phyloP scores from a whole-genome alignment of 2,888 invertebrate genomes.

The Drosophila limbata region DNA sequence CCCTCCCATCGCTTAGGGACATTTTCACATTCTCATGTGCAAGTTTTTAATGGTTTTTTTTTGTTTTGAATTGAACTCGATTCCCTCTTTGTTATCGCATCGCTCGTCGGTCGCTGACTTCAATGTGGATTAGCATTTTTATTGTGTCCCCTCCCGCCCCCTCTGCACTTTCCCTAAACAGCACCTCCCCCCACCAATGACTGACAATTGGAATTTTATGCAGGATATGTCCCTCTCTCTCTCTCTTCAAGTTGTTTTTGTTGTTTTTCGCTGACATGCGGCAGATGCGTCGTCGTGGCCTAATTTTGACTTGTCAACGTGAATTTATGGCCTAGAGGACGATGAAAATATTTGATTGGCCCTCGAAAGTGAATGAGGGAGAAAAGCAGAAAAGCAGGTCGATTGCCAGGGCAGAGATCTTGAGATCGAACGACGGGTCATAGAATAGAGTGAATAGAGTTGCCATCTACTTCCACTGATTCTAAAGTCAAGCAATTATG shows the following conservation, averaged over 20 bases:
- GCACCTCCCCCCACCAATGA: neutral
- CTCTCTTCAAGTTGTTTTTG: conserved; percentile 11
- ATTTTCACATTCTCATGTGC: conserved; percentile 32
- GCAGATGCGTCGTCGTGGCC: conserved; percentile 48
- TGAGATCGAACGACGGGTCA: conserved; percentile 17
- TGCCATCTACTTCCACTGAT: neutral
- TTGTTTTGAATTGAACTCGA: conserved; percentile 30
- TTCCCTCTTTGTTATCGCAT: conserved; percentile 44
- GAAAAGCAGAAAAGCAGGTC: conserved; percentile 16
- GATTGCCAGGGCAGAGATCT: conserved; percentile 30
- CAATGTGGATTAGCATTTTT: conserved; percentile 64
- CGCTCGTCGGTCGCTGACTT: conserved; percentile 51
- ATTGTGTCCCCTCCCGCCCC: conserved; percentile 29
- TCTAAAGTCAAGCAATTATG: neutral
- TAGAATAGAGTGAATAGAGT: neutral
- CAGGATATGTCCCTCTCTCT: conserved; percentile 44
- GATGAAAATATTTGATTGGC: conserved; percentile 72
- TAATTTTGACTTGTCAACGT: conserved; percentile 67
- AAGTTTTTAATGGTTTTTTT: conserved; percentile 48
- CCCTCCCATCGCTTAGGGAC: conserved; percentile 16
- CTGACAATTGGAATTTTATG: conserved; percentile 38
- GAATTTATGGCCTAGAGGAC: conserved; percentile 68
- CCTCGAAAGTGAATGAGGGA: conserved; percentile 35
- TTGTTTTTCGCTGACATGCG: conserved; percentile 7
- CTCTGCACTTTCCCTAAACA: neutral